These are phyloP conservation scores for Bactericera cockerelli DNA, from an alignment of 1,140 invertebrate species.

Conservation along the genomic window DNA sequence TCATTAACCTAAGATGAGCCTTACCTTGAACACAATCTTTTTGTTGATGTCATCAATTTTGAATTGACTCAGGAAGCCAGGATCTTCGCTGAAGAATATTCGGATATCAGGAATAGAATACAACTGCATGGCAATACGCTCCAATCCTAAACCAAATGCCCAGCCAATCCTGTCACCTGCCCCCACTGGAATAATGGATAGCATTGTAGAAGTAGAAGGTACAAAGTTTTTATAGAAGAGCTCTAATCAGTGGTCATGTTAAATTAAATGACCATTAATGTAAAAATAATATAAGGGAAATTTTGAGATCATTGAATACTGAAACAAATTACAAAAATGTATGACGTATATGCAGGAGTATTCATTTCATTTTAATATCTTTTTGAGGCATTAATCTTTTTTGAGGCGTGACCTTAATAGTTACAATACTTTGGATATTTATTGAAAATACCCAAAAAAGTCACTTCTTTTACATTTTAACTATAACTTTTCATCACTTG, in stretches of 20 bases:
- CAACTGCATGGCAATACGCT: slow-evolving; percentile 88
- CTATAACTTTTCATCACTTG: too few relatives aligned
- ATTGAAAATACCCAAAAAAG: too few relatives aligned
- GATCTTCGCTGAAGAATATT: slow-evolving; percentile 84
- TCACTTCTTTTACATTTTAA: too few relatives aligned
- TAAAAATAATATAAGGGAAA: not conserved
- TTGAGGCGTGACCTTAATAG: too few relatives aligned
- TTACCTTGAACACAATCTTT: slow-evolving; percentile 46
- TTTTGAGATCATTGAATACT: not conserved
- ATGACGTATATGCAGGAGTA: too few relatives aligned
- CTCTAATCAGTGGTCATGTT: too few relatives aligned
- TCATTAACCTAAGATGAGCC: too few relatives aligned
- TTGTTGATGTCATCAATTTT: slow-evolving; percentile 48
- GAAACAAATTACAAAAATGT: too few relatives aligned
- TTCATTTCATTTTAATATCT: too few relatives aligned
- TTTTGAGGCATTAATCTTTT: too few relatives aligned
- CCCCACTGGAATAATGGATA: slow-evolving; percentile 48
- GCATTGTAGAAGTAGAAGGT: too few relatives aligned
- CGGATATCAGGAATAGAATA: slow-evolving; percentile 94
- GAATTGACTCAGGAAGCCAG: slow-evolving; percentile 87
- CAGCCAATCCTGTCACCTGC: slow-evolving; percentile 79
- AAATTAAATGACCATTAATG: not conserved
- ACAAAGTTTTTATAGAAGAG: too few relatives aligned
- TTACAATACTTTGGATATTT: not conserved
- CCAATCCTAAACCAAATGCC: slow-evolving; percentile 94